Base-by-base conservation (phyloP, 2,113 vertebrate genomes). In the Coptodon bakossiorum region DNA sequence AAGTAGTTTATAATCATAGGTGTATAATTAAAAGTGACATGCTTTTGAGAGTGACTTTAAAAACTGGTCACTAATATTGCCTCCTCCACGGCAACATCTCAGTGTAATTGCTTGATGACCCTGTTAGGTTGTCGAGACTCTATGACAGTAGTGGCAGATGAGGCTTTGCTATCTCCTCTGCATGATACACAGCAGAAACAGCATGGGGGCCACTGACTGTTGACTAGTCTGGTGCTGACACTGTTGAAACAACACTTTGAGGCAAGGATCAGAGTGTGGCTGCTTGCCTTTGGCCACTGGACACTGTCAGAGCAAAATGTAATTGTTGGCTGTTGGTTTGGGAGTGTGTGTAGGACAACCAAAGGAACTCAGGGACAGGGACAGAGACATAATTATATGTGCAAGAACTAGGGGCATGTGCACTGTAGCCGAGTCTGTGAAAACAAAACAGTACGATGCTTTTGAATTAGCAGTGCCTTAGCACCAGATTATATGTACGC, bases 231-330 rank as follows among this genome's bases (percentile, higher is more conserved):
- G 90, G 87, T 71, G 88, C 86, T 71, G 87, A 93, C 91, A 90
- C 84, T 92, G 93, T 90, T 91, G 92, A 92, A 92, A 88, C 89
- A 86, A 90, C 57, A 34, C 85, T 91, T 68, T 88, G 93, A 92
- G 93, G 90, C 89, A 87, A 90, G 91, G 90, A 93, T 91, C 91
- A 92, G 80, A 91, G 89, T 27, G 38, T 87, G 82, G 89, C 92
- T 79, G 82, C 85, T 80, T 68, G 88, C 85, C 80, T 90, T 68
- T 36, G 50, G 76, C 88, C 22, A 12, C 2, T 73, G 89, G 68
- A 87, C 88, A 57, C 88, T 80, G 92, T 86, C 87, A 90, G 57
- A 88, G 84, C 57, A 86, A 88, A 89, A 90, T 84, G 61, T 82
- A 87, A 90, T 89, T 86, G 83, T 31, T 87, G 91, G 50, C 61